Evolutionary conservation across 2,888 invertebrate genomes (phyloP).

Genomic region (Proisotoma minuta): DNA sequence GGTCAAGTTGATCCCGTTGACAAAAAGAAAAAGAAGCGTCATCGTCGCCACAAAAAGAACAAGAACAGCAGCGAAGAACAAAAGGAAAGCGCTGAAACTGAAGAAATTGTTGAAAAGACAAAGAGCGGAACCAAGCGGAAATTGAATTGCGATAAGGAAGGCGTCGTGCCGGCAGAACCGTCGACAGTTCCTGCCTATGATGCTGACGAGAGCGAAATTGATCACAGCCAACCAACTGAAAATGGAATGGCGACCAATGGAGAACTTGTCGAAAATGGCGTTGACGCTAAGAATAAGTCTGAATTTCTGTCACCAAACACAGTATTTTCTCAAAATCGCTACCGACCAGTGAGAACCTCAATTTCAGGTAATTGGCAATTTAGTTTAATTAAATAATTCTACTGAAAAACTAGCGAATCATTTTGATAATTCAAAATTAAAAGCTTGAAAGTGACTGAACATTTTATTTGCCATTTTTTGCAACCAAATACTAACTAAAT

Average conservation of each 20-base stretch:
- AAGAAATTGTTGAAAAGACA: background rate
- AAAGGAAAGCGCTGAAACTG: background rate
- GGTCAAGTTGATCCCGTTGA: background rate
- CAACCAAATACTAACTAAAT: no score
- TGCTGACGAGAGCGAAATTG: slow-evolving; percentile 11
- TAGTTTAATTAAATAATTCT: no score
- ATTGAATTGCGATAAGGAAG: background rate
- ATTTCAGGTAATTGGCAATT: no score
- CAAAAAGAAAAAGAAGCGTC: background rate
- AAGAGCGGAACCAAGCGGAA: background rate
- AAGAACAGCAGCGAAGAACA: background rate
- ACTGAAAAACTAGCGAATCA: no score
- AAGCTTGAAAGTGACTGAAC: no score
- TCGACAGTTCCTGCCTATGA: slow-evolving; percentile 1
- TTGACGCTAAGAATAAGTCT: background rate
- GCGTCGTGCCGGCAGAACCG: background rate
- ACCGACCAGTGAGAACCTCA: background rate
- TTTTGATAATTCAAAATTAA: no score
- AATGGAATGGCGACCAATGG: background rate
- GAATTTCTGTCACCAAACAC: slow-evolving; percentile 6
- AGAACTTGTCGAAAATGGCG: background rate
- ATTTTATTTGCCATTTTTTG: no score
- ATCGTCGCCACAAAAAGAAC: background rate
- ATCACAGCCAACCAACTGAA: background rate
- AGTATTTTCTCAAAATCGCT: background rate